Percentiles rank a stretch among this genome's conserved stretches.
Conservation (phyloP, 2,113 vertebrate species). For the Osmerus mordax region DNA sequence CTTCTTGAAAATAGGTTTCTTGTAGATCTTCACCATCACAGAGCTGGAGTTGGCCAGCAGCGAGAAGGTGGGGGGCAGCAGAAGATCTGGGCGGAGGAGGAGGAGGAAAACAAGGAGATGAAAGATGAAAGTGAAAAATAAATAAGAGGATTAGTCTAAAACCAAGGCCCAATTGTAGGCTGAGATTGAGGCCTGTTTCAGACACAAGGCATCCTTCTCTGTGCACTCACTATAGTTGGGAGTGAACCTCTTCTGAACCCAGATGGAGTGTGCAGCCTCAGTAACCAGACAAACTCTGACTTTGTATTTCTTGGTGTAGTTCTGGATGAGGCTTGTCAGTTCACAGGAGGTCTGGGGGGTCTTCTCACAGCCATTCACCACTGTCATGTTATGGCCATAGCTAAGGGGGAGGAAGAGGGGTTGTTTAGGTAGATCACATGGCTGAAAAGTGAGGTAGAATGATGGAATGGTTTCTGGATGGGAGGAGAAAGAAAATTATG, state of each 20-base stretch:
- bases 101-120: neutral
- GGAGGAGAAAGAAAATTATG: neutral
- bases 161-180: no score
- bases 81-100: conserved; percentile 42
- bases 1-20: conserved; percentile 48
- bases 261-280: neutral
- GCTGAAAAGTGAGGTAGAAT: neutral
- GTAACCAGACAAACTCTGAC: conserved; percentile 53
- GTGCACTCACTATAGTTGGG: conserved; percentile 46
- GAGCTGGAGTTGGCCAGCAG: conserved; percentile 53
- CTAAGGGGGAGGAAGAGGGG: conserved; percentile 33
- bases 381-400: fast-evolving
- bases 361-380: conserved; percentile 38
- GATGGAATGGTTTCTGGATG: neutral
- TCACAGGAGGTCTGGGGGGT: conserved; percentile 38
- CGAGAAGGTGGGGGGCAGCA: conserved; percentile 61
- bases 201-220: no score
- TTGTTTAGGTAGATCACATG: neutral
- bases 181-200: no score
- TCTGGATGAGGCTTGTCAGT: conserved; percentile 32
- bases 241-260: conserved; percentile 31
- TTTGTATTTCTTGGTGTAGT: neutral
- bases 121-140: neutral
- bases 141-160: no score
- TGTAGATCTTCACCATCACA: conserved; percentile 51